Base-by-base conservation (phyloP, 2,113 vertebrate genomes). In the Romanogobio albipinnatus region DNA sequence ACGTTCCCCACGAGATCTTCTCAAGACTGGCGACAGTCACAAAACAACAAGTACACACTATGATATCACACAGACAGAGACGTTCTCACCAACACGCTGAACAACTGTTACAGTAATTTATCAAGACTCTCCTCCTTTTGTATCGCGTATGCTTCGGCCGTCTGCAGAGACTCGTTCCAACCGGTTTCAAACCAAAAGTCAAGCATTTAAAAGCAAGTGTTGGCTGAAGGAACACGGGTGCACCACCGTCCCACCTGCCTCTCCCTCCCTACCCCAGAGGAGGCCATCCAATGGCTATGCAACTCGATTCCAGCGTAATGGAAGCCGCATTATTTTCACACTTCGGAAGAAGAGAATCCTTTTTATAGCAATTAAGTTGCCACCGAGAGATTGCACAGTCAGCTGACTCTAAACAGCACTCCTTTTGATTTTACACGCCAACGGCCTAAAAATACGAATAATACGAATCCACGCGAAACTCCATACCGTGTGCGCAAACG, bases 311-410 rank as follows among this genome's bases (percentile, higher is more conserved):
- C 95, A 96, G 95, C 94, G 94, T 95, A 94, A 94, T 96, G 85
- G 85, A 83, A 74, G 43, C 56, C 88, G 93, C 82, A 56, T 85
- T 87, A 51, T 82, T 91, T 93, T 93, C 93, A 93, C 88, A 90
- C 93, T 95, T 79, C 68, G 59, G 66, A 81, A 81, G 93, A 93
- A 92, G 89, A 94, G 94, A 58, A 76, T 81, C 53, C 39, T 86
- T 96, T 96, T 96, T 96, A 94, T 96, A 96, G 95, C 95, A 95
- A 95, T 96, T 95, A 94, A 95, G 95, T 97, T 97, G 96, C 96
- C 96, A 96, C 95, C 95, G 96, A 96, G 96, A 97, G 96, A 97
- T 97, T 97, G 96, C 96, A 96, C 95, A 97, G 96, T 97, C 96
- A 94, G 94, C 93, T 93, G 96, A 97, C 96, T 97, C 96, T 97